Conservation (phyloP, 2,888 invertebrate genomes). For the Amiota minor region DNA sequence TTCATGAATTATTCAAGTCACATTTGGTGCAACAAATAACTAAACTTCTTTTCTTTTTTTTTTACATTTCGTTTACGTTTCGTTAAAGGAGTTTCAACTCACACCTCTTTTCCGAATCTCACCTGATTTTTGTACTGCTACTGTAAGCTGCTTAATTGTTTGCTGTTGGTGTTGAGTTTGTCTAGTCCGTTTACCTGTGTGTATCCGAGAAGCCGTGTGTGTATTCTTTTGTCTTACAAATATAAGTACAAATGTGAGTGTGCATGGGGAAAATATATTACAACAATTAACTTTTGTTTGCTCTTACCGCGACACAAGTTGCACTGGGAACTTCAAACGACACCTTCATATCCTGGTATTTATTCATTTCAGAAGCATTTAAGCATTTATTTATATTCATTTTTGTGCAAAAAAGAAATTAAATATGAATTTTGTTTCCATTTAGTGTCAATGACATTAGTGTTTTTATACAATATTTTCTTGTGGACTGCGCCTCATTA, state of each 20-base stretch:
- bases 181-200: neutral
- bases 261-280: slow-evolving; percentile 49
- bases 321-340: neutral
- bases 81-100: neutral
- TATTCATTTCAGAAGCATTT: slow-evolving; percentile 17
- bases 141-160: slow-evolving; percentile 12
- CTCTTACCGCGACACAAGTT: neutral
- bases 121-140: neutral
- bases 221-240: neutral
- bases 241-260: neutral
- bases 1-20: slow-evolving; percentile 40
- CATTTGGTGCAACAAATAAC: slow-evolving; percentile 37
- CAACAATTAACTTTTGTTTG: slow-evolving; percentile 52
- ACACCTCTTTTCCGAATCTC: neutral
- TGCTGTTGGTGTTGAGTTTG: neutral
- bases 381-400: neutral
- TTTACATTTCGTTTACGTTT: neutral
- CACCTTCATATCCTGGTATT: neutral
- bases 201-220: slow-evolving; percentile 4
- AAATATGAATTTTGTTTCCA: slow-evolving; percentile 1
- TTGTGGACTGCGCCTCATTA: neutral
- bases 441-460: slow-evolving; percentile 23
- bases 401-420: neutral
- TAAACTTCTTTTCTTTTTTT: neutral
- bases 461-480: neutral